phyloP scores from a whole-genome alignment of 1,140 invertebrate species.

The Eupristina koningsbergeri region DNA sequence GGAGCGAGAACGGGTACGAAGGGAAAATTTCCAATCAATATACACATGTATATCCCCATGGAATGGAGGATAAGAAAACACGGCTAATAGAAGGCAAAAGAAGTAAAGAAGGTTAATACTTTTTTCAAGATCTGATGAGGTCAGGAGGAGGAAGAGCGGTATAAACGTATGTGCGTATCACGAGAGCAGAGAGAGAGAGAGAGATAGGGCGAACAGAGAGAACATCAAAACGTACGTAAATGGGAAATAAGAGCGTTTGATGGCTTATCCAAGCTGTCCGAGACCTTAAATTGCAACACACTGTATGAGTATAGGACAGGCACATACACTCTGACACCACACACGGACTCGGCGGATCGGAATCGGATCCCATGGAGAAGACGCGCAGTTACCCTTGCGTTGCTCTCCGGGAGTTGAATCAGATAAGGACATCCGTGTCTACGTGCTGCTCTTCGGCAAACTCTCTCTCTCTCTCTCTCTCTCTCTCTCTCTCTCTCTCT shows the following conservation, averaged over 20 bases:
- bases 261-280: slow-evolving; percentile 48
- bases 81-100: too few species aligned
- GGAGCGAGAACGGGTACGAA: background rate
- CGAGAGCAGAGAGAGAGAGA: too few species aligned
- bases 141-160: slow-evolving; percentile 6
- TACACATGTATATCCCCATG: background rate
- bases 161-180: background rate
- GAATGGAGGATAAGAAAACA: background rate
- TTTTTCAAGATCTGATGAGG: background rate
- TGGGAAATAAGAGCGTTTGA: slow-evolving; percentile 15
- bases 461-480: background rate
- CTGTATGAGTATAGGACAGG: too few species aligned
- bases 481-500: too few species aligned
- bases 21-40: background rate
- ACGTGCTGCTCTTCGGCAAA: background rate
- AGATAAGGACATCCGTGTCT: slow-evolving; percentile 20
- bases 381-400: background rate
- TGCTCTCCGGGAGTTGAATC: slow-evolving; percentile 8
- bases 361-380: background rate
- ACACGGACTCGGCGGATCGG: background rate
- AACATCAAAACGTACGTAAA: slow-evolving; percentile 15
- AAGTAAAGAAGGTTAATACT: background rate
- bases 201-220: too few species aligned
- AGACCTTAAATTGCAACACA: slow-evolving; percentile 54
- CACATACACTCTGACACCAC: too few species aligned